Conservation (phyloP, 2,797 vertebrate genomes). For the Xiphorhynchus erythropygius region DNA sequence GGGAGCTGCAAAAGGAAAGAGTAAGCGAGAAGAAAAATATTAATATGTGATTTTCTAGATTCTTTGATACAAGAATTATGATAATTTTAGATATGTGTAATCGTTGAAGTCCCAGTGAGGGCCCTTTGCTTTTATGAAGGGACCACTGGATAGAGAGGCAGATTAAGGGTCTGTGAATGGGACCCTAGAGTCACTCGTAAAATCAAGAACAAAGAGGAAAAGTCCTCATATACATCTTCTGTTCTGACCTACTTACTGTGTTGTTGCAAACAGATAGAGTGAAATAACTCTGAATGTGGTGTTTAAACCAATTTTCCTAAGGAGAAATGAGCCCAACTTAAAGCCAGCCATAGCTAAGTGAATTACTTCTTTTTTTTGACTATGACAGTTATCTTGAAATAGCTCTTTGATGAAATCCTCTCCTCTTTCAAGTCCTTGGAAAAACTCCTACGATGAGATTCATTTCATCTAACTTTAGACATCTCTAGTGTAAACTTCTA, state of each 20-base stretch:
- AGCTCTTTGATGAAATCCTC: conserved; percentile 61
- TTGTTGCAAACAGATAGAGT: conserved; percentile 2
- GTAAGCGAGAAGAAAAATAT: not conserved
- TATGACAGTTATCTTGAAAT: conserved; percentile 50
- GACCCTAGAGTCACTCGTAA: not conserved
- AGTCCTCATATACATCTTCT: not conserved
- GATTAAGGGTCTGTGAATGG: not conserved
- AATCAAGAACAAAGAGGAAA: conserved; percentile 29
- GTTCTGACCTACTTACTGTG: not conserved
- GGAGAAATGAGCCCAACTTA: not conserved
- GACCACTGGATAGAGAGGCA: not conserved
- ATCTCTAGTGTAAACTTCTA: conserved; percentile 39
- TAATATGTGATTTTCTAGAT: not conserved
- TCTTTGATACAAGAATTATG: not conserved
- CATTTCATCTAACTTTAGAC: conserved; percentile 60
- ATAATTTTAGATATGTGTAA: not conserved
- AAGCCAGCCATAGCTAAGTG: not conserved
- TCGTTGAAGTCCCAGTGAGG: not conserved
- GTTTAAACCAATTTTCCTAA: conserved; percentile 7
- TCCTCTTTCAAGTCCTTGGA: conserved; percentile 58
- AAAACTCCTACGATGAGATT: conserved; percentile 50
- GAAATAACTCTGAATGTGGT: not conserved
- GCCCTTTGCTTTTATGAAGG: not conserved
- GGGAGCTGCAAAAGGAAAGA: not conserved
- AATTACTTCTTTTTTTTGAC: conserved; percentile 15